Percentiles rank a stretch among this genome's conserved stretches.
Conservation (phyloP, 2,797 vertebrate species). For the Chlorospingus semifuscus region DNA sequence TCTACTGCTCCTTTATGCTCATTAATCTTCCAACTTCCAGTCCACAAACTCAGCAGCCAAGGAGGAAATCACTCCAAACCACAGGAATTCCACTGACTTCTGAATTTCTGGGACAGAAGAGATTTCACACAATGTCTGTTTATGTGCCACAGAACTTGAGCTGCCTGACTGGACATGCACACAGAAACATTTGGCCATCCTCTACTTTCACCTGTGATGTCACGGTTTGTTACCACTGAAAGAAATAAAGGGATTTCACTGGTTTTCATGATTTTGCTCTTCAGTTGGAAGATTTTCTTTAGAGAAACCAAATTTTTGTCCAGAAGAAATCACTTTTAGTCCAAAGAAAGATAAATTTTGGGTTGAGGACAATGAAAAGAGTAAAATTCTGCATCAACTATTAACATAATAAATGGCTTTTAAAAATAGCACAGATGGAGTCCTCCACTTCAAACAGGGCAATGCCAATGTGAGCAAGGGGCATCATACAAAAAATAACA, state of each 20-base stretch:
- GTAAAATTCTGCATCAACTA: background rate
- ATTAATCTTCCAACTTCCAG: background rate
- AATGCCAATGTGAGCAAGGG: background rate
- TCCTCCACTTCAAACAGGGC: background rate
- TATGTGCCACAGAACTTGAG: background rate
- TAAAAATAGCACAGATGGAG: background rate
- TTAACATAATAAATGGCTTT: background rate
- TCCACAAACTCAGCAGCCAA: background rate
- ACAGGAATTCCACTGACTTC: background rate
- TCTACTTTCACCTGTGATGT: background rate
- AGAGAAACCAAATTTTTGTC: background rate
- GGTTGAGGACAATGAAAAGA: background rate
- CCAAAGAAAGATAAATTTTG: background rate
- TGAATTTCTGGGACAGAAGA: background rate
- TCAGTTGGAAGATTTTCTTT: background rate
- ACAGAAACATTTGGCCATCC: background rate
- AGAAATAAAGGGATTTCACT: background rate
- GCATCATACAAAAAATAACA: background rate
- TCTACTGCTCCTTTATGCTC: background rate
- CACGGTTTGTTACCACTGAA: background rate
- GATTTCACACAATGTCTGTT: background rate
- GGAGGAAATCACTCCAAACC: background rate
- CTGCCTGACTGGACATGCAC: background rate
- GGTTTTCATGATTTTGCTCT: background rate
- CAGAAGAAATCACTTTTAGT: background rate